Base-by-base conservation (phyloP, 2,888 invertebrate species). In the Platerodrilus igneus region DNA sequence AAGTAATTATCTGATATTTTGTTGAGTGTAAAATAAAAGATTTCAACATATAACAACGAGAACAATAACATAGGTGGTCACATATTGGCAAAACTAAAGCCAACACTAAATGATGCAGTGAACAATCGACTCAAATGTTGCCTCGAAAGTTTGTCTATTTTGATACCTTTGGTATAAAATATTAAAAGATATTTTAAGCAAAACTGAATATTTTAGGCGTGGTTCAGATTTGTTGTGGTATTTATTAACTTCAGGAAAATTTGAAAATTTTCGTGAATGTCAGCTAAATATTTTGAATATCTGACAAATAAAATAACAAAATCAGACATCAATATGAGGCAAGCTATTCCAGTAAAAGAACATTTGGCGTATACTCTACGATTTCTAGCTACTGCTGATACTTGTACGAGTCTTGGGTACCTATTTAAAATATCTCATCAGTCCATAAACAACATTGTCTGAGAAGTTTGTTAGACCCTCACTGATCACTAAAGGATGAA, bases 401-500 rank as follows among this genome's bases (percentile, higher is more conserved):
- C 48, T 27, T 50, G 40, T 28, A 40, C 41, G 35, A 53, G 51
- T 43, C 36, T 55, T 21, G 41, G 45, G 20, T 53, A 52, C 35
- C 29, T 52, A 39, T 55, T 51, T 30, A 53, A 53, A 47, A 31
- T 53, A 32, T 51, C 47, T 21, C 43, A 42, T 40, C 45, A 51
- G 29, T 29, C 45, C 2, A 44, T 50, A 31, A 39, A 32, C 26
- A 38, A 21, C 17, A 45, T 44, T 35, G 37, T 48, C 15, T 32
- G 31, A 28, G 43, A 51, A 41, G 48, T 49, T 32, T 53, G 49
- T 36, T 16, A 32, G 27, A 48, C 50, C 25, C 39, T 49, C 23
- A 43, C 30, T 20, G 25, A 28, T 38, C 30, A 41, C 41, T 51
- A 34, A 18, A 42, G 39, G 41, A 45, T 27, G 20, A 43, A 41